Conservation (phyloP, 2,113 vertebrate genomes). For the Copsychus sechellarum region DNA sequence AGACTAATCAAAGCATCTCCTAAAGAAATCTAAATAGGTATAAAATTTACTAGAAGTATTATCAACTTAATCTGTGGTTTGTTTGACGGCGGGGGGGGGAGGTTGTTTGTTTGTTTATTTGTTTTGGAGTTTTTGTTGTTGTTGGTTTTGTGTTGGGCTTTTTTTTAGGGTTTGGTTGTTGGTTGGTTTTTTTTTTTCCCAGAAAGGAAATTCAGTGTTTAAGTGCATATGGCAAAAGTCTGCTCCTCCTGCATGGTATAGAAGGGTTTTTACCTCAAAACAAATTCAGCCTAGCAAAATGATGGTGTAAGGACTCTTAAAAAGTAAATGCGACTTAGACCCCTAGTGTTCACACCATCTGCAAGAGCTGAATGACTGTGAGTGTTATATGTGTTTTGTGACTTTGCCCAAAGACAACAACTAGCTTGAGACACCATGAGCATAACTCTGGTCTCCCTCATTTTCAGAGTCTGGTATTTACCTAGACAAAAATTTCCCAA, state of each 20-base stretch:
- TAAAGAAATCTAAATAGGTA: background rate
- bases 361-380: background rate
- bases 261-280: background rate
- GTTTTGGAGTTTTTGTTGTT: no score
- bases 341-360: background rate
- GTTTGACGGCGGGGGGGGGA: rapidly evolving
- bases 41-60: background rate
- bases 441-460: background rate
- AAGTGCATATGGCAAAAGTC: background rate
- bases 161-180: background rate
- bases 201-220: background rate
- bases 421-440: background rate
- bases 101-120: rapidly evolving
- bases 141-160: no score
- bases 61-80: background rate
- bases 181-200: background rate
- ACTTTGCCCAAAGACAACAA: background rate
- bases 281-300: background rate
- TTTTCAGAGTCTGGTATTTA: background rate
- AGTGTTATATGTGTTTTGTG: background rate
- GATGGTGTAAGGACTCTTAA: background rate
- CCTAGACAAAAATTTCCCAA: background rate
- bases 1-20: rapidly evolving
- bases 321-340: background rate
- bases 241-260: background rate